phyloP scores from a whole-genome alignment of 2,797 vertebrate species.

The Platalea minor region DNA sequence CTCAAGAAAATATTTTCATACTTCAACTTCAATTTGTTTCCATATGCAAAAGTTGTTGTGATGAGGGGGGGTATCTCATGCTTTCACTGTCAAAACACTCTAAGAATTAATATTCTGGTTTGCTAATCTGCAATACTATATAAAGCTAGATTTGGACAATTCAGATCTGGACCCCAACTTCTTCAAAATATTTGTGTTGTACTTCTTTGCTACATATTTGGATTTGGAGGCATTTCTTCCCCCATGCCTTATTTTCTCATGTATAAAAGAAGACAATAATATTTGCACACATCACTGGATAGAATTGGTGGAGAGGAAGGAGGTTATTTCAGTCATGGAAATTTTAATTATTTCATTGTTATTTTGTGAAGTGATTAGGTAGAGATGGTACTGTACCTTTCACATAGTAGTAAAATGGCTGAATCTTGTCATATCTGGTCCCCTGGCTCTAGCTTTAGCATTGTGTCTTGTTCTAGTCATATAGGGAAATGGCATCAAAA shows the following conservation, averaged over 20 bases:
- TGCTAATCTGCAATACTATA: not conserved
- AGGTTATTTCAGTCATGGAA: not conserved
- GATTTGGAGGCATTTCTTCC: not conserved
- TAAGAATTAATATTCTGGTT: not conserved
- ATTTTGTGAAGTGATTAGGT: not conserved
- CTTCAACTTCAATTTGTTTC: not conserved
- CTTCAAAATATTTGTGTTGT: not conserved
- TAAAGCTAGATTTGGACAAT: not conserved
- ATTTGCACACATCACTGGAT: rapidly evolving
- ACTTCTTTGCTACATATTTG: not conserved
- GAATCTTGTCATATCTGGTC: not conserved
- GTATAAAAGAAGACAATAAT: not conserved
- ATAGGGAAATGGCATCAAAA: not conserved
- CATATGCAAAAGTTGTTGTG: not conserved
- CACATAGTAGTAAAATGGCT: not conserved
- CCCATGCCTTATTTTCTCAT: not conserved
- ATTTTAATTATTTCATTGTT: not conserved
- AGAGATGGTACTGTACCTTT: not conserved
- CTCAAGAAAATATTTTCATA: not conserved
- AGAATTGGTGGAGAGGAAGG: not conserved
- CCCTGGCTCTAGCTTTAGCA: not conserved
- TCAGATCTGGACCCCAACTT: not conserved
- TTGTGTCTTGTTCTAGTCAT: not conserved
- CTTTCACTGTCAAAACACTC: not conserved
- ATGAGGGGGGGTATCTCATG: not conserved